A percentile compares a stretch with the other conserved stretches of the same genome.
These are phyloP conservation scores for Tetragnatha montana DNA, from an alignment of 2,888 invertebrate genomes.

Conservation along the genomic window DNA sequence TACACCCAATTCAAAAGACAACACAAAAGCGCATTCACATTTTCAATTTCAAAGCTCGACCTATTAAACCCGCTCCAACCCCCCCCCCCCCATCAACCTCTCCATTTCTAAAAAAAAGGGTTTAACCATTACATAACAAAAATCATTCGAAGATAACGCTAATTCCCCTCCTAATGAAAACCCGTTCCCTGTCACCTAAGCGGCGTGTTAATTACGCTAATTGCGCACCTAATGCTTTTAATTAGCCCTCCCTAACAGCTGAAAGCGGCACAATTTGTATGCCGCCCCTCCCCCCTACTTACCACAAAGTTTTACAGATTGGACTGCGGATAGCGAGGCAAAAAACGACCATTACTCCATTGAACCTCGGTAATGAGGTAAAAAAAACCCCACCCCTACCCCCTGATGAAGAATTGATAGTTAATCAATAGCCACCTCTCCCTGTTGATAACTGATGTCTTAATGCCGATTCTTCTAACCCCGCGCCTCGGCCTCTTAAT, in stretches of 20 bases:
- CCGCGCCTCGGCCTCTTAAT: constrained; percentile 61
- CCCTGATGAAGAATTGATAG: constrained; percentile 71
- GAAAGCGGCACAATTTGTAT: constrained; percentile 32
- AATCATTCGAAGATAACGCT: constrained; percentile 28
- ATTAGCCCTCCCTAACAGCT: background rate
- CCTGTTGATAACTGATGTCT: constrained; percentile 69
- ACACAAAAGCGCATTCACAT: background rate
- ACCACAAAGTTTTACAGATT: constrained; percentile 63
- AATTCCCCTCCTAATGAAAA: constrained; percentile 25
- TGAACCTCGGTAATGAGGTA: constrained; percentile 61
- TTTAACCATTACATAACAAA: constrained; percentile 57
- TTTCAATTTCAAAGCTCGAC: too few relatives aligned
- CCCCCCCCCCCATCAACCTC: constrained; percentile 6
- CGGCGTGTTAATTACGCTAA: background rate
- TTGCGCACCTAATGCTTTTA: background rate
- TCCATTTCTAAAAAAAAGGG: constrained; percentile 12
- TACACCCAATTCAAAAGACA: background rate
- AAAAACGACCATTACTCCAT: constrained; percentile 67
- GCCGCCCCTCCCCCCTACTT: constrained; percentile 18
- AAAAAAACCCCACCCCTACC: background rate
- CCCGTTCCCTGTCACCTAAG: background rate
- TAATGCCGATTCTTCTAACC: constrained; percentile 64
- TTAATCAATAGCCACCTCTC: constrained; percentile 62
- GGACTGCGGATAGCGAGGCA: constrained; percentile 48
- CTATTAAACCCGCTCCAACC: too few relatives aligned